Percentiles rank a stretch among this genome's conserved stretches.
Conservation (phyloP, 2,113 vertebrate species). For the Isurus oxyrinchus region DNA sequence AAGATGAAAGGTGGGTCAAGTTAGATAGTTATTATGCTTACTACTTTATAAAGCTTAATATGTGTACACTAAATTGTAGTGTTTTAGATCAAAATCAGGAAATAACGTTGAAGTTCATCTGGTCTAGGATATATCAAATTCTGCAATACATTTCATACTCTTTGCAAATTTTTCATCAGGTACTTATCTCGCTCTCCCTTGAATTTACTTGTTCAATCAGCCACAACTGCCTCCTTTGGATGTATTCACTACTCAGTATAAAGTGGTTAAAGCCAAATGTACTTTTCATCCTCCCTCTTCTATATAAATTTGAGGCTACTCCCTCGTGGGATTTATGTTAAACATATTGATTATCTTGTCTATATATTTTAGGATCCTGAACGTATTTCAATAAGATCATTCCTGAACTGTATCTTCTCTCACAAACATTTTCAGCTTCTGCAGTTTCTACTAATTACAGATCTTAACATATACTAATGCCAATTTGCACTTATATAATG, state of each 20-base stretch:
- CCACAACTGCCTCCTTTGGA: neutral
- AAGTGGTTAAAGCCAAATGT: neutral
- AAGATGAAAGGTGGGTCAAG: constrained; percentile 75
- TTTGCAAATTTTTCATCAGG: neutral
- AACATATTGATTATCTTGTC: neutral
- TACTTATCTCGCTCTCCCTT: neutral
- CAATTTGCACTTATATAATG: too few relatives aligned
- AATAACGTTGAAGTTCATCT: neutral
- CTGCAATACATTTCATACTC: neutral
- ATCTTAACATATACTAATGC: too few relatives aligned
- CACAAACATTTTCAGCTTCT: too few relatives aligned
- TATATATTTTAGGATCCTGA: neutral
- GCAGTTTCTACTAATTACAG: too few relatives aligned
- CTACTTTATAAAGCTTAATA: neutral
- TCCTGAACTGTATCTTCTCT: neutral
- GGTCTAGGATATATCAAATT: neutral
- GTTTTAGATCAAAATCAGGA: neutral
- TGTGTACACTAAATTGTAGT: neutral
- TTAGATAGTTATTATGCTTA: neutral
- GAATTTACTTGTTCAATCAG: neutral
- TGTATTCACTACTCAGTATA: neutral
- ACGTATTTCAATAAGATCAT: neutral
- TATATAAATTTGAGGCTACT: neutral
- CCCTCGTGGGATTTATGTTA: neutral
- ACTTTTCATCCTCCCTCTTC: neutral